Percentiles rank a stretch among this genome's conserved stretches.
Evolutionary conservation across 2,888 invertebrate species (phyloP).

Genomic region (Cerastis leucographa): DNA sequence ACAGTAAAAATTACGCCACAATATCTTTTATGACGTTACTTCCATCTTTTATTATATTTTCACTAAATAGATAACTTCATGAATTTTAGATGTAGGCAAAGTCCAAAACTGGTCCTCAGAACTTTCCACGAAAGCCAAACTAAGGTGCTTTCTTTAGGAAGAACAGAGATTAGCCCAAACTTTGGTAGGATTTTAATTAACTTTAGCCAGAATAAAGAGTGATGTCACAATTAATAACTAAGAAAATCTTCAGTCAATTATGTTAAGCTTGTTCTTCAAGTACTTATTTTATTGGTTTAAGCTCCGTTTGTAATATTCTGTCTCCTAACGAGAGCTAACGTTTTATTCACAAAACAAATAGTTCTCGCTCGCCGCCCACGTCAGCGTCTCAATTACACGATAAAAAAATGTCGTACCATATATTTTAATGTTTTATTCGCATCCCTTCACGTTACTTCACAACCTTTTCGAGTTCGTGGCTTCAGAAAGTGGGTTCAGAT

Average conservation of each 20-base stretch:
- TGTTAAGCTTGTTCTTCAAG: background rate
- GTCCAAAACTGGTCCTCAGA: constrained; percentile 43
- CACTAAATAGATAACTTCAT: constrained; percentile 59
- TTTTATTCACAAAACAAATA: constrained; percentile 25
- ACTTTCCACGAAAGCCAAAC: constrained; percentile 56
- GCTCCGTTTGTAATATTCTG: constrained; percentile 8
- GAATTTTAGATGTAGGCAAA: constrained; percentile 56
- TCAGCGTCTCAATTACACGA: constrained; percentile 52
- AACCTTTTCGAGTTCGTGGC: constrained; percentile 30
- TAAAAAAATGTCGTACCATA: constrained; percentile 46
- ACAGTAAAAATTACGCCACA: constrained; percentile 64
- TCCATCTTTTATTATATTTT: constrained; percentile 54
- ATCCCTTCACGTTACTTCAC: constrained; percentile 35
- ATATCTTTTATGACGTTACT: constrained; percentile 59
- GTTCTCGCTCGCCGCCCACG: constrained; percentile 11
- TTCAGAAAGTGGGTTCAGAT: constrained; percentile 37
- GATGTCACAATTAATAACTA: constrained; percentile 48
- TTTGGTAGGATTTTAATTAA: constrained; percentile 61
- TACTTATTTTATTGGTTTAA: constrained; percentile 5
- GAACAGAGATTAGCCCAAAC: constrained; percentile 56
- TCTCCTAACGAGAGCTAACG: constrained; percentile 8
- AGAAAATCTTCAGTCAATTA: constrained; percentile 19
- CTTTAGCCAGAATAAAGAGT: constrained; percentile 51
- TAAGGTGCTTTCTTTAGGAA: constrained; percentile 62
- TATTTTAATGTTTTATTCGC: constrained; percentile 52